Evolutionary conservation across 2,113 vertebrate species (phyloP).

Genomic region (Calonectris borealis): DNA sequence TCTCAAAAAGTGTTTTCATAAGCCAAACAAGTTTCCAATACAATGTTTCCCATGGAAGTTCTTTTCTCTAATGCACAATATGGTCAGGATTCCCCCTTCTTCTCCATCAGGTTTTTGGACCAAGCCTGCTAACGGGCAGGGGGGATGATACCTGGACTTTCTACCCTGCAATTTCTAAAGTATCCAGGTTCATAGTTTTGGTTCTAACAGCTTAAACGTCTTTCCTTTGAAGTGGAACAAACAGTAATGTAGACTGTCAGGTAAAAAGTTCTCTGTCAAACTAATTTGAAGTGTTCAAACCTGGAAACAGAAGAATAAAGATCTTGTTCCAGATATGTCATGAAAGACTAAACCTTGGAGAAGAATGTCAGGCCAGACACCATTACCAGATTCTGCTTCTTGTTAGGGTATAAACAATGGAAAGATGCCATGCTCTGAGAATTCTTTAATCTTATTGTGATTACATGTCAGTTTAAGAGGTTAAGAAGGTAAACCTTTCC

Average conservation of each 20-base stretch:
- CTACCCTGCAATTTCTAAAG: neutral
- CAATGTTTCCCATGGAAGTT: neutral
- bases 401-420: neutral
- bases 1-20: neutral
- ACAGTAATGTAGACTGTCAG: neutral
- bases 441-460: neutral
- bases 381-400: neutral
- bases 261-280: neutral
- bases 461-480: neutral
- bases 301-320: neutral
- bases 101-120: neutral
- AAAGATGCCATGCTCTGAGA: neutral
- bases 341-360: neutral
- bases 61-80: neutral
- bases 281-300: neutral
- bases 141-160: neutral
- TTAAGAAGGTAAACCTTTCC: neutral
- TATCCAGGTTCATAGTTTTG: neutral
- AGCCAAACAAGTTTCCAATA: neutral
- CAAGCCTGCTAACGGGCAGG: neutral
- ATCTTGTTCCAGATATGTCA: neutral
- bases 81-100: neutral
- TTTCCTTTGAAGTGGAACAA: neutral
- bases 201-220: neutral
- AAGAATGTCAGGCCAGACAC: neutral